Percentiles rank a stretch among this genome's conserved stretches.
Conservation (phyloP, 1,140 invertebrate species). For the Chironomus striatipennis region DNA sequence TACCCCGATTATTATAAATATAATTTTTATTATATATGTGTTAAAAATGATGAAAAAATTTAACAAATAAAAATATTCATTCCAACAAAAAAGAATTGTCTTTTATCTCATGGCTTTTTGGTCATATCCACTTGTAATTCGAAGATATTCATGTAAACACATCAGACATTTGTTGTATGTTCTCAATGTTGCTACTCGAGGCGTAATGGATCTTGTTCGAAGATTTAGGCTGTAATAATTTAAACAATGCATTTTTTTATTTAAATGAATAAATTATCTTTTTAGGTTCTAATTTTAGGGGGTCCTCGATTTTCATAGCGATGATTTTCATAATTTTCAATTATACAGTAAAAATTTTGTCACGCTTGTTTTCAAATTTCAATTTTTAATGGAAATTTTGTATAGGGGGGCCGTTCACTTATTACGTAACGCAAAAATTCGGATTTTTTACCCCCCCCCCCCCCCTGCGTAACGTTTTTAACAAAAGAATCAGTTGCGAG, state of each 20-base stretch:
- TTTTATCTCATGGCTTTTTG: background rate
- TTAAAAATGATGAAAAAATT: background rate
- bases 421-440: too few relatives aligned
- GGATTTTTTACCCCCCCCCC: too few relatives aligned
- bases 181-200: background rate
- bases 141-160: background rate
- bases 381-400: too few relatives aligned
- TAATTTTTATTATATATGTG: slow-evolving; percentile 20
- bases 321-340: too few relatives aligned
- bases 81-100: background rate
- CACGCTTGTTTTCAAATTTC: too few relatives aligned
- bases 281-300: background rate
- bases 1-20: slow-evolving; percentile 15
- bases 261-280: background rate
- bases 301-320: too few relatives aligned
- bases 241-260: background rate
- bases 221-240: background rate
- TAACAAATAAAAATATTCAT: slow-evolving; percentile 23
- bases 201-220: background rate
- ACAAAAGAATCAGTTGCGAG: too few relatives aligned
- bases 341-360: background rate
- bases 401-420: too few relatives aligned
- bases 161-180: background rate
- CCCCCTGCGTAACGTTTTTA: too few relatives aligned
- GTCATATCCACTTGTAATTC: background rate